These are phyloP conservation scores for Gymnothorax javanicus DNA, from an alignment of 2,797 vertebrate species.

Conservation along the genomic window DNA sequence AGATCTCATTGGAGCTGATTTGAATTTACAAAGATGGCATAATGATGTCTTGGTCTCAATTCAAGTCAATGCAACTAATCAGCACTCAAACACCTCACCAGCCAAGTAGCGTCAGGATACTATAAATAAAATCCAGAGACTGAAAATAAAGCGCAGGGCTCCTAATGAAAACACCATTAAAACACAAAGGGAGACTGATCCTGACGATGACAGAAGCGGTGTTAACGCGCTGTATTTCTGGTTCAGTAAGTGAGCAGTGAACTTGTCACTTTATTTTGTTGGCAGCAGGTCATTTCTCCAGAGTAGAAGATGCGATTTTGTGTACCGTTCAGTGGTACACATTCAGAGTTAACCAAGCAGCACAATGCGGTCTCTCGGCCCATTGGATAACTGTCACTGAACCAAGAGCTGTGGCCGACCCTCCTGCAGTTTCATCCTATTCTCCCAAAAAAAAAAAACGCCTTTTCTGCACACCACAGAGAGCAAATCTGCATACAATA, in stretches of 20 bases:
- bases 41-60: background rate
- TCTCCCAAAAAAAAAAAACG: background rate
- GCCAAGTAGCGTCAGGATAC: background rate
- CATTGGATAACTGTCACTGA: slow-evolving; percentile 3
- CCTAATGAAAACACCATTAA: background rate
- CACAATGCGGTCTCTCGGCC: background rate
- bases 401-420: background rate
- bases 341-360: slow-evolving; percentile 14
- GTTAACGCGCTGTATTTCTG: background rate
- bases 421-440: background rate
- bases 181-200: no score
- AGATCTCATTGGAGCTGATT: no score
- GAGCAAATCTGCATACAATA: background rate
- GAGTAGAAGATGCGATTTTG: background rate
- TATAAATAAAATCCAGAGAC: background rate
- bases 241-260: background rate
- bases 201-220: background rate
- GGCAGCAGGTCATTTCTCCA: background rate
- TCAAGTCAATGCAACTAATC: background rate
- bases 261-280: background rate
- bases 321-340: background rate
- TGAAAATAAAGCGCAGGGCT: background rate
- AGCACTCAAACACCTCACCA: background rate
- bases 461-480: background rate
- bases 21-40: background rate